Base-by-base conservation (phyloP, 2,888 invertebrate genomes). In the Micropterix aruncella region DNA sequence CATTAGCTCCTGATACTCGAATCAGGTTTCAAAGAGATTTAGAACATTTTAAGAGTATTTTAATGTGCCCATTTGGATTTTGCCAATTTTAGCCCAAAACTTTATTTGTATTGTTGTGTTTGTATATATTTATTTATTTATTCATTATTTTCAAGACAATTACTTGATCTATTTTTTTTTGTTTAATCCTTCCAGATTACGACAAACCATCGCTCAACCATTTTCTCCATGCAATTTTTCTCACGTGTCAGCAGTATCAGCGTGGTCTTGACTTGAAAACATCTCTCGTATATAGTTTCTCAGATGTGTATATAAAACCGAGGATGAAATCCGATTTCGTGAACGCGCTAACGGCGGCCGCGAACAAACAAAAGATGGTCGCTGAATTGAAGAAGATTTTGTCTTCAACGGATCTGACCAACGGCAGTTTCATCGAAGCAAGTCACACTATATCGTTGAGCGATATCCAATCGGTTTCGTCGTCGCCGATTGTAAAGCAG, bases 231-330 rank as follows among this genome's bases (percentile, higher is more conserved):
- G 73, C 77, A 0, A 73, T 79, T 0, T 75, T 76, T 52, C 59
- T 84, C 46, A 71, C 77, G 37, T 69, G 71, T 42, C 82, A 84
- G 57, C 79, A 82, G 59, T 57, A 79, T 37, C 61, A 73, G 2
- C 66, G 80, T 41, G 83, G 83, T 1, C 70, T 77, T 42, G 57
- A 70, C 1, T 56, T 66, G n/a, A 54, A 57, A 9, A 61, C 63
- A n/a, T 77, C 83, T 1, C 62, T 83, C 46, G 52, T 61, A 2
- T 71, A 69, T 42, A 72, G 77, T 46, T 77, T 78, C 50, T 60
- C 73, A 0, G 82, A 83, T 55, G 77, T 84, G 12, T 86, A 84
- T 54, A 72, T 77, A 3, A 74, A 75, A 52, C 66, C 75, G 1
- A 63, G 73, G 52, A 65, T 64, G 5, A 50, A 59, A 5, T 53